Percentiles rank a stretch among this genome's conserved stretches.
These are phyloP conservation scores for Prorops nasuta DNA, from an alignment of 1,140 invertebrate genomes.

Conservation along the genomic window DNA sequence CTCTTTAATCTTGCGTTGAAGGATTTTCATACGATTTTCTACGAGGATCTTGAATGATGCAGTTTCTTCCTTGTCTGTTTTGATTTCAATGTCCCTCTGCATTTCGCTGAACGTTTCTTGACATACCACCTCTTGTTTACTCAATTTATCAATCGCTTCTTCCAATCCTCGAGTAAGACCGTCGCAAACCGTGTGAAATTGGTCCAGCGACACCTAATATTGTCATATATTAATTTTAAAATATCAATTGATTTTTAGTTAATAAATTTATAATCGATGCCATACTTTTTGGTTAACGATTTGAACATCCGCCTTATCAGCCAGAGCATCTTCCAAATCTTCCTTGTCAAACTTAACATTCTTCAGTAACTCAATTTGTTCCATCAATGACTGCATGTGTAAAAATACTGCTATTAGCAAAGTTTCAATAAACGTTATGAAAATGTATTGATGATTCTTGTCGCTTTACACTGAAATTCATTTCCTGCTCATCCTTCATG, in stretches of 20 bases:
- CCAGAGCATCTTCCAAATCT: constrained; percentile 66
- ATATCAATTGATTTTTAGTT: too few species aligned
- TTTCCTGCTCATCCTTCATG: constrained; percentile 38
- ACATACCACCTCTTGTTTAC: constrained; percentile 56
- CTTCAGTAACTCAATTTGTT: constrained; percentile 60
- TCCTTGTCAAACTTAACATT: constrained; percentile 64
- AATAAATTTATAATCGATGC: background rate
- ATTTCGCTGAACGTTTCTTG: constrained; percentile 62
- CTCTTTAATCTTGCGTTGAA: constrained; percentile 65
- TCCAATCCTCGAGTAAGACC: constrained; percentile 63
- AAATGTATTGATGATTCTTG: too few species aligned
- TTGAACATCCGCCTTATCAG: constrained; percentile 69
- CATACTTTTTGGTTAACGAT: constrained; percentile 62
- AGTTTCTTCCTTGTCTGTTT: constrained; percentile 67
- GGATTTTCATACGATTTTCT: constrained; percentile 60
- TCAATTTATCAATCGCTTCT: constrained; percentile 63
- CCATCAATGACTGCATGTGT: constrained; percentile 55
- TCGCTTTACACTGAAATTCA: constrained; percentile 21
- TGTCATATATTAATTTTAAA: too few species aligned
- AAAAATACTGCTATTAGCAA: too few species aligned
- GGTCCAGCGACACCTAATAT: constrained; percentile 67
- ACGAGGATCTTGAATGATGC: constrained; percentile 67
- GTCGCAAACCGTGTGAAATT: constrained; percentile 66
- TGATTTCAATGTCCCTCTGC: constrained; percentile 65
- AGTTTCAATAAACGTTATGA: too few species aligned